Conservation (phyloP, 2,888 invertebrate species). For the Endotricha flammealis region DNA sequence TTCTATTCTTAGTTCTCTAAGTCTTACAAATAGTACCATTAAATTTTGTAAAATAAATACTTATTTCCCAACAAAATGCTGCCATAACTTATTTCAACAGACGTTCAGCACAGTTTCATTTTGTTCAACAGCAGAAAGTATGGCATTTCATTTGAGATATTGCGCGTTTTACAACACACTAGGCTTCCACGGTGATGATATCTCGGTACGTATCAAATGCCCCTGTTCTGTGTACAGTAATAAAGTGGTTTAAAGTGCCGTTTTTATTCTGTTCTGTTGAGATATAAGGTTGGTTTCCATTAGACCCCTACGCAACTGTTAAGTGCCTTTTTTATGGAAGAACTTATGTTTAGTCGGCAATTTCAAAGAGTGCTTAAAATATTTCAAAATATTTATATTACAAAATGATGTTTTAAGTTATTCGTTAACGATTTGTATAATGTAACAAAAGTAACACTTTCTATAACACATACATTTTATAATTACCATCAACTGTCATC, state of each 20-base stretch:
- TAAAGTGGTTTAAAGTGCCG: constrained; percentile 1
- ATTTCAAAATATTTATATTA: too few species aligned
- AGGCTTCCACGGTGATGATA: constrained; percentile 29
- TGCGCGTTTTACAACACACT: constrained; percentile 37
- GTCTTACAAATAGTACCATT: too few species aligned
- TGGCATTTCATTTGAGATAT: constrained; percentile 41
- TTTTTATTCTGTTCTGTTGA: constrained; percentile 7
- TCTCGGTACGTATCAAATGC: constrained; percentile 22
- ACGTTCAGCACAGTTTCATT: constrained; percentile 32
- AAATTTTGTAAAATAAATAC: too few species aligned
- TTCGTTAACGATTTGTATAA: too few species aligned
- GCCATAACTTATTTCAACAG: constrained; percentile 13
- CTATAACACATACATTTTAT: too few species aligned
- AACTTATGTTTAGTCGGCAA: too few species aligned
- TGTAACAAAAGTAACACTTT: too few species aligned
- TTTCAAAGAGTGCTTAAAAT: too few species aligned
- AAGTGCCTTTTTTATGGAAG: too few species aligned
- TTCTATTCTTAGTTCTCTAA: too few species aligned
- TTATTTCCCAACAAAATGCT: constrained; percentile 3
- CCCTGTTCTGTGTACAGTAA: not conserved
- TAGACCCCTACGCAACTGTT: constrained; percentile 3
- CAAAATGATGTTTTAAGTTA: too few species aligned
- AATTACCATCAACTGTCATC: too few species aligned
- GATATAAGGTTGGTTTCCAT: constrained; percentile 1
- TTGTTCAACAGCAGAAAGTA: constrained; percentile 37